phyloP scores from a whole-genome alignment of 2,797 vertebrate species.

The Galagoides demidoff region DNA sequence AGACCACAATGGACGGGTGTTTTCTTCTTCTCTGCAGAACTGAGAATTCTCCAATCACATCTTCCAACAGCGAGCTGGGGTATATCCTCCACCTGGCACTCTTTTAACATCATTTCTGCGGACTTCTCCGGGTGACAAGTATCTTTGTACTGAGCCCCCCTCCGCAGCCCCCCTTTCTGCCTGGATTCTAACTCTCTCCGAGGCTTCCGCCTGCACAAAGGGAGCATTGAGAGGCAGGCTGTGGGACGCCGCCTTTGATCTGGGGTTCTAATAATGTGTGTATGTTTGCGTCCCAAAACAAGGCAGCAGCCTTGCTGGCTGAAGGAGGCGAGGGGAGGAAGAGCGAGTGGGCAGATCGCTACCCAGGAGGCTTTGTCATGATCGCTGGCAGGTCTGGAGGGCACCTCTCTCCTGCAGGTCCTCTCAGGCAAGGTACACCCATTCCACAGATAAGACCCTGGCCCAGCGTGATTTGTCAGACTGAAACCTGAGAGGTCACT shows the following conservation, averaged over 20 bases:
- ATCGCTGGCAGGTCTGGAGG: background rate
- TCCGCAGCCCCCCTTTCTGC: slow-evolving; percentile 69
- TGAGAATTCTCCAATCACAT: slow-evolving; percentile 82
- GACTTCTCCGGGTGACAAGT: slow-evolving; percentile 88
- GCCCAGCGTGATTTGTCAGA: background rate
- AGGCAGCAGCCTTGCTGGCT: slow-evolving; percentile 86
- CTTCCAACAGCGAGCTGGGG: slow-evolving; percentile 83
- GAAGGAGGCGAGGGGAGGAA: slow-evolving; percentile 59
- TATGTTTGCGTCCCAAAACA: slow-evolving; percentile 93
- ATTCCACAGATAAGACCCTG: background rate
- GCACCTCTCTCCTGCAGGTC: background rate
- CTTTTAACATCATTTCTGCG: slow-evolving; percentile 86
- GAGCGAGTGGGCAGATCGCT: slow-evolving; percentile 70
- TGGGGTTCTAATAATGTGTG: slow-evolving; percentile 91
- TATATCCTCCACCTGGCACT: slow-evolving; percentile 87
- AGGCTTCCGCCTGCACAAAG: slow-evolving; percentile 91
- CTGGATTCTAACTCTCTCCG: slow-evolving; percentile 84
- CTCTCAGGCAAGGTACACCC: background rate
- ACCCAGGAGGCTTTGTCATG: slow-evolving; percentile 17
- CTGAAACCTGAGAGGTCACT: background rate
- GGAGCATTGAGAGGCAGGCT: slow-evolving; percentile 89
- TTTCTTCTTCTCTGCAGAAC: slow-evolving; percentile 72
- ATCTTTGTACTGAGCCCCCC: slow-evolving; percentile 84
- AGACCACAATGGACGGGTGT: slow-evolving; percentile 81
- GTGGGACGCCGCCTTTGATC: slow-evolving; percentile 90